Evolutionary conservation across 2,888 invertebrate species (phyloP).

Genomic region (Chymomyza amoena): DNA sequence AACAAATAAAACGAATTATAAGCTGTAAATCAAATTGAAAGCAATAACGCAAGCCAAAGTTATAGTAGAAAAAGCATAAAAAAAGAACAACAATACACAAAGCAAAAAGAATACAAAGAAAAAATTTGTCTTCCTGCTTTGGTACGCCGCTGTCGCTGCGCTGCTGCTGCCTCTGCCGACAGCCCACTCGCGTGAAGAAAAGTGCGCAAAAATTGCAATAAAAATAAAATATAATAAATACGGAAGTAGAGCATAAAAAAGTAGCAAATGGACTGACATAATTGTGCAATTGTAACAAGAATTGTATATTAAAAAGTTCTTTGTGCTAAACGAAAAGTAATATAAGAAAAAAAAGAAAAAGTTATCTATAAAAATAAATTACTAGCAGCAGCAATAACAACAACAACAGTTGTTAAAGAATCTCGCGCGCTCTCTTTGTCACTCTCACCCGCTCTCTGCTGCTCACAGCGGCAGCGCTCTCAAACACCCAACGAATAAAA

Average conservation of each 20-base stretch:
- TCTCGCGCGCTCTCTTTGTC: constrained; percentile 16
- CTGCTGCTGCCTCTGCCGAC: neutral
- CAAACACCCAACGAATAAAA: constrained; percentile 11
- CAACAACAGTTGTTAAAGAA: constrained; percentile 32
- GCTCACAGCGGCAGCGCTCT: constrained; percentile 7
- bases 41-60: neutral
- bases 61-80: neutral
- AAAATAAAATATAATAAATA: neutral
- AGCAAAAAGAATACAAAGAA: constrained; percentile 35
- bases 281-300: constrained; percentile 23
- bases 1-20: neutral
- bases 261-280: constrained; percentile 40
- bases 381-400: constrained; percentile 33
- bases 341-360: constrained; percentile 5
- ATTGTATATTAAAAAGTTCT: constrained; percentile 56
- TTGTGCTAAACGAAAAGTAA: constrained; percentile 37
- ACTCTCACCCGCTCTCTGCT: constrained; percentile 4
- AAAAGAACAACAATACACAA: neutral
- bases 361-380: constrained; percentile 36
- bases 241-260: neutral
- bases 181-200: neutral
- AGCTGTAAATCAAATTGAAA: neutral
- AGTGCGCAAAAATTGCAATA: neutral
- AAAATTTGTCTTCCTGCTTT: constrained; percentile 57
- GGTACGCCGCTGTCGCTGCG: constrained; percentile 16